Conservation (phyloP, 2,888 invertebrate genomes). For the Cepaea hortensis region DNA sequence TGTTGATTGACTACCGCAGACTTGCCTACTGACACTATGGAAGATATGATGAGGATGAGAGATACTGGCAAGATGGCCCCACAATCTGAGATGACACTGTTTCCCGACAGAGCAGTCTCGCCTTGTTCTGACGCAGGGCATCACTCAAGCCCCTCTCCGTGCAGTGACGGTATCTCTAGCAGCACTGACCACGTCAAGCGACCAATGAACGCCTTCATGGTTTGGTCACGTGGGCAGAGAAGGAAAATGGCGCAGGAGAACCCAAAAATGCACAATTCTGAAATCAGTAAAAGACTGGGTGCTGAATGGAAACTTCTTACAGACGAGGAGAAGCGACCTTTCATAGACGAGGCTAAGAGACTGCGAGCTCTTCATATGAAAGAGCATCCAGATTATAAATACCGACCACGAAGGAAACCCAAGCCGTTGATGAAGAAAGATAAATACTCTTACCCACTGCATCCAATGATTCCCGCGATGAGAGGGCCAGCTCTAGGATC, state of each 20-base stretch:
- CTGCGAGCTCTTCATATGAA: constrained; percentile 99
- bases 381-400: constrained; percentile 99
- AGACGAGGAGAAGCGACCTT: constrained; percentile 96
- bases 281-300: constrained; percentile 96
- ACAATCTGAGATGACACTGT: constrained; percentile 27
- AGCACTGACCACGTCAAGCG: constrained; percentile 89
- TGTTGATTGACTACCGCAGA: background rate
- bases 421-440: constrained; percentile 92
- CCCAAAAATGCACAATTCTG: constrained; percentile 99
- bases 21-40: background rate
- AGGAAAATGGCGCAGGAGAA: constrained; percentile 99
- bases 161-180: constrained; percentile 25
- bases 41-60: constrained; percentile 25
- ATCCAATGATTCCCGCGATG: constrained; percentile 67
- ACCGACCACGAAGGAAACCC: constrained; percentile 95
- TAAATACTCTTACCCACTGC: constrained; percentile 89
- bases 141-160: constrained; percentile 33
- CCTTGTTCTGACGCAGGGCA: constrained; percentile 43
- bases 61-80: background rate
- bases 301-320: constrained; percentile 98
- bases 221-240: constrained; percentile 97
- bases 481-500: constrained; percentile 48
- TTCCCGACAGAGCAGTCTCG: constrained; percentile 28
- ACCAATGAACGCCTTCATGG: constrained; percentile 99
- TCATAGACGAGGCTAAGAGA: constrained; percentile 98